Evolutionary conservation across 2,113 vertebrate genomes (phyloP).

Genomic region (Potamarius usumacintae): DNA sequence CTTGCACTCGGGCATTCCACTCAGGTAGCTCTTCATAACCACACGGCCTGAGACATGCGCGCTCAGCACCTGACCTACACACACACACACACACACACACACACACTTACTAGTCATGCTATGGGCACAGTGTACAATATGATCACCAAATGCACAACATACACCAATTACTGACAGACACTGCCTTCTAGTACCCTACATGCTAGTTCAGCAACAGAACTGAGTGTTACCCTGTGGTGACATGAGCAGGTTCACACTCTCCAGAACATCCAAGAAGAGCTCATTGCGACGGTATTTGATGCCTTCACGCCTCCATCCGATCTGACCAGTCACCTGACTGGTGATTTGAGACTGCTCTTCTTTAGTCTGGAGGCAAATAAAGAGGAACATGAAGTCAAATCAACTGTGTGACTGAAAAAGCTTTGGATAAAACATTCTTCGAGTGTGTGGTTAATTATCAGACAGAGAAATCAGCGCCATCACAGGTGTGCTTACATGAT

Average conservation of each 20-base stretch:
- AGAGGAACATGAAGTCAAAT: slow-evolving; percentile 55
- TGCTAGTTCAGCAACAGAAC: not conserved
- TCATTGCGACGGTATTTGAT: slow-evolving; percentile 99
- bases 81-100: slow-evolving; percentile 3
- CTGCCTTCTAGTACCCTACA: not conserved
- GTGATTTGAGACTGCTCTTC: slow-evolving; percentile 99
- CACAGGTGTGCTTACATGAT: slow-evolving; percentile 57
- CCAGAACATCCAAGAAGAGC: slow-evolving; percentile 95
- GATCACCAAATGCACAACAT: not conserved
- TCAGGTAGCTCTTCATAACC: slow-evolving; percentile 99
- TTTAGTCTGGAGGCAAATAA: slow-evolving; percentile 84
- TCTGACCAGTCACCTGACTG: slow-evolving; percentile 99
- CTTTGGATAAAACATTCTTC: not conserved
- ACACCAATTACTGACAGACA: not conserved
- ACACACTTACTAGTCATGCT: too few species aligned
- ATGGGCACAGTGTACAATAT: not conserved
- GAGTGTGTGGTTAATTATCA: not conserved
- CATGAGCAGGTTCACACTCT: slow-evolving; percentile 98
- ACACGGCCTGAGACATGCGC: slow-evolving; percentile 97
- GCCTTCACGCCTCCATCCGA: slow-evolving; percentile 97
- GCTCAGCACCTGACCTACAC: slow-evolving; percentile 92
- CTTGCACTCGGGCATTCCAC: slow-evolving; percentile 98
- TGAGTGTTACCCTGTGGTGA: slow-evolving; percentile 86
- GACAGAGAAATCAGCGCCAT: slow-evolving; percentile 51
- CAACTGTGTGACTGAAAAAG: not conserved